Base-by-base conservation (phyloP, 2,113 vertebrate species). In the Sapajus apella region DNA sequence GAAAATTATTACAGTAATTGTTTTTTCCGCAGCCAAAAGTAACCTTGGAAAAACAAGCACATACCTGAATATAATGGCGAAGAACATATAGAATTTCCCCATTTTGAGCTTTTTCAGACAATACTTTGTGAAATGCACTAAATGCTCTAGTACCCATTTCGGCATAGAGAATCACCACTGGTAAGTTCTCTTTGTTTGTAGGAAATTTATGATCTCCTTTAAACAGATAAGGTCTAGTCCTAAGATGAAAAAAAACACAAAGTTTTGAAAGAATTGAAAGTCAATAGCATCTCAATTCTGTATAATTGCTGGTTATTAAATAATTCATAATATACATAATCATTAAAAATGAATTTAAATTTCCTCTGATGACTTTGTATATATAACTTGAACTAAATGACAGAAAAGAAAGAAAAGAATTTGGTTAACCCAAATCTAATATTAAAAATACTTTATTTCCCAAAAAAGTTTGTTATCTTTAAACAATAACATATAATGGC, bases 91-190 rank as follows among this genome's bases (percentile, higher is more conserved):
- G 89, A 50, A 99, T 99, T 95, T 99, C 99, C 35, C 98, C 99
- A 66, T 98, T 98, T 82, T 98, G 95, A 0, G 99, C 99, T 97
- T 99, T 99, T 97, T 99, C 99, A 83, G 99, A 98, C 58, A 99
- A 98, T 70, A 98, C 97, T 97, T 98, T 99, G 97, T 99, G 99
- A 98, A 99, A 99, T 77, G 98, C 98, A 80, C 95, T 98, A 94
- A 99, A 99, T 47, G 98, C 99, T 98, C 99, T 99, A 0, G 99
- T 99, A 96, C 99, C 99, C 43, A 99, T 98, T 99, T 99, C 99
- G 90, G 99, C 99, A 97, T 99, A 99, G 13, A 99, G 99, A 97
- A 99, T 98, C 97, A 99, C 98, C 58, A 99, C 98, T 27, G 99
- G 99, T 66, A 98, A 98, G 5, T 99, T 98, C 89, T 98, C 98